These are phyloP conservation scores for Xiphorhynchus erythropygius DNA, from an alignment of 2,797 vertebrate species.

Conservation along the genomic window DNA sequence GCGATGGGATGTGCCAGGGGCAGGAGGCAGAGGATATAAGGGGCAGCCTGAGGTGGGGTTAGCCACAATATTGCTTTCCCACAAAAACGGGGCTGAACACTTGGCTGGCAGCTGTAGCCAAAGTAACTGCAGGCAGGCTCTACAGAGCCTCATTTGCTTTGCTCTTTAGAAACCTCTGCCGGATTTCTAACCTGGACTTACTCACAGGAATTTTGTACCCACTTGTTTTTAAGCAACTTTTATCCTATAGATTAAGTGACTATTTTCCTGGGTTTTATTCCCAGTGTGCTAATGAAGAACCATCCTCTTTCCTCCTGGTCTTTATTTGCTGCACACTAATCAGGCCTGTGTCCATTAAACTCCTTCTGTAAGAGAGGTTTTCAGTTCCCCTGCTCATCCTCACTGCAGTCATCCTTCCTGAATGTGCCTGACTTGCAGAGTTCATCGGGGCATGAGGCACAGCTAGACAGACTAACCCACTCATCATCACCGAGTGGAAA, in stretches of 20 bases:
- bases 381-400: background rate
- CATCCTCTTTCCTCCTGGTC: background rate
- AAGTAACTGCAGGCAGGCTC: background rate
- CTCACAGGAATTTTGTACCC: background rate
- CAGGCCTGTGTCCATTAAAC: background rate
- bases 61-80: background rate
- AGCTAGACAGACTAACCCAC: background rate
- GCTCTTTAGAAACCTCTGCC: background rate
- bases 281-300: background rate
- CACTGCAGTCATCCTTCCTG: background rate
- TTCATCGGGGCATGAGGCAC: background rate
- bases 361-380: background rate
- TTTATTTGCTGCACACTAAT: background rate
- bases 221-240: background rate
- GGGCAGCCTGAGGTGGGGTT: background rate
- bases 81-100: background rate
- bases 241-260: background rate
- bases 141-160: background rate
- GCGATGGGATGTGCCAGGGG: rapidly evolving
- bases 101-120: background rate
- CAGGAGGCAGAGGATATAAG: background rate
- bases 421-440: background rate
- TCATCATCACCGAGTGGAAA: background rate
- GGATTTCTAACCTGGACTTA: background rate
- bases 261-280: background rate